Evolutionary conservation across 2,888 invertebrate species (phyloP), one percentile per base, ranked within the genome.

Genomic region (Pyrrhosoma nymphula): DNA sequence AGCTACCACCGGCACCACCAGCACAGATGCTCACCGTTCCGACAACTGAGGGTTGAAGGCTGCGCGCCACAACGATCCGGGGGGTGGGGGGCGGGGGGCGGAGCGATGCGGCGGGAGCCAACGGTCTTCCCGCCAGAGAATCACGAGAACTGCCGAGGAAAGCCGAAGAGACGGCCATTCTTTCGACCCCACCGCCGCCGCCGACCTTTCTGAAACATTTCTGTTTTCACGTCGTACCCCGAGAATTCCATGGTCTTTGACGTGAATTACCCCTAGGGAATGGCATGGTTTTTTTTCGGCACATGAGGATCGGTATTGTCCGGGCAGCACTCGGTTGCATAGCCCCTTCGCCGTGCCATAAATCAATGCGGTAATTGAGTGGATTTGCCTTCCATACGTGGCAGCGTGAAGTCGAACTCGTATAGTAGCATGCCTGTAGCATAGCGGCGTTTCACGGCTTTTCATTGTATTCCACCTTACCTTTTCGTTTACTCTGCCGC

Each of bases 71-170:
- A 23, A 6, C 23, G 63, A 30, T 26, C 23, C 35, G 69, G 69
- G 69, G 63, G 69, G 89, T 16, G 47, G 69, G 63, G 63, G 63
- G 88, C 20, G 91, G 20, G 60, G 23, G 69, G 69, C 55, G 47
- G 60, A 60, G 60, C 60, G 47, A 47, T 47, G 30, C 82, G 82
- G 23, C 47, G 39, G n/a, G 47, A 39, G 47, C 93, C 69, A 93
- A 93, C 93, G 26, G 69, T 93, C 93, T 93, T 93, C 93, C 93
- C 93, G 93, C 93, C 93, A 93, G 63, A 47, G 18, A 47, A 35
- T 26, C 69, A 23, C 93, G 93, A 69, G 69, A 26, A 47, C 14
- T 47, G 93, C 93, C 93, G 93, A 93, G 47, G 47, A 47, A n/a
- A 93, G 14, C 93, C 93, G 93, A 93, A 93, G 69, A 26, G 75